Base-by-base conservation (phyloP, 2,797 vertebrate species). In the Cossypha caffra region DNA sequence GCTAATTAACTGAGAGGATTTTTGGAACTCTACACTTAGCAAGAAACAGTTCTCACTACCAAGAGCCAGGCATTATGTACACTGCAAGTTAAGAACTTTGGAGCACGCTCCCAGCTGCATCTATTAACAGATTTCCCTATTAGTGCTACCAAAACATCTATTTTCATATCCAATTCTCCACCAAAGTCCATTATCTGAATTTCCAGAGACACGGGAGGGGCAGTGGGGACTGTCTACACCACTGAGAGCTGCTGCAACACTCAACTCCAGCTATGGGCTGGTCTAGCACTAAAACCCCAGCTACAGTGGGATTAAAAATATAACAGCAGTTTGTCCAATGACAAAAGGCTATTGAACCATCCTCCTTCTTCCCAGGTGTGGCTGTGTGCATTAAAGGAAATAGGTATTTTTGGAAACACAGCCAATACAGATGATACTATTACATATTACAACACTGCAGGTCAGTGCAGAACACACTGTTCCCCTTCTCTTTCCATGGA, bases 1-100 rank as follows among this genome's bases (percentile, higher is more conserved):
- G 88, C 96, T 96, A 97, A 96, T 96, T 96, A 97, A 96, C 96
- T 80, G 91, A 90, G 95, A 74, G 37, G 77, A 40, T 91, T 95
- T 95, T 87, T 95, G 95, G 93, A 97, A 94, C 86, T 84, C 64
- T 52, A 61, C 86, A 63, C 85, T 93, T 92, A 81, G 52, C 94
- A 93, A 68, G 77, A 79, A 93, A 92, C 3, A 62, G 73, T 57
- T 90, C 67, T 85, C 77, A 38, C 77, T 57, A 50, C 43, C 8
- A 73, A 59, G 64, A 75, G 61, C 28, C 62, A 48, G 59, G 54
- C 59, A 28, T 62, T 81, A 47, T 5, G 42, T 16, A 68, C 26
- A 5, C 0, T 20, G 33, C 10, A 63, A 66, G 43, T 19, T 40
- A 43, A 54, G 54, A 62, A 88, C 71, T 35, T 28, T 1, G 33